Evolutionary conservation across 2,113 vertebrate species (phyloP).

Genomic region (Mesitornis unicolor): DNA sequence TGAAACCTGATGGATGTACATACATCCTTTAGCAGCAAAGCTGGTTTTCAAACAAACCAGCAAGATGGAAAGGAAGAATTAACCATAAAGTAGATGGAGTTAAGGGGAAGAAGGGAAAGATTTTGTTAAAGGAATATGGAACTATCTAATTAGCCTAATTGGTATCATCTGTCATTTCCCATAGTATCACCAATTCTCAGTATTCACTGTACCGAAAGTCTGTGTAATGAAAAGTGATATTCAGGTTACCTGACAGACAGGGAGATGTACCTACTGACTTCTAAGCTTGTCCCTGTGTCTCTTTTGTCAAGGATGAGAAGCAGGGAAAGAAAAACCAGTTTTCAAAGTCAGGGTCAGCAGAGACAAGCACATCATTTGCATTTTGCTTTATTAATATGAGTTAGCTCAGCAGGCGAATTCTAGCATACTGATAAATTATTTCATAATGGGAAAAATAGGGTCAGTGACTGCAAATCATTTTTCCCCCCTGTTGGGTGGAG

Average conservation of each 20-base stretch:
- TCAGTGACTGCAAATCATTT: neutral
- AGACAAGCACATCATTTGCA: slow-evolving; percentile 1
- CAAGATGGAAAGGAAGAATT: neutral
- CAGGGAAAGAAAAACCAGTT: slow-evolving; percentile 4
- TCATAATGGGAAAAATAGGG: neutral
- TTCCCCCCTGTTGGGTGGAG: fast-evolving
- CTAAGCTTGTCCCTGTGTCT: neutral
- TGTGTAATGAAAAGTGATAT: neutral
- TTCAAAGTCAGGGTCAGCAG: slow-evolving; percentile 20
- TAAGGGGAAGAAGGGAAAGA: neutral
- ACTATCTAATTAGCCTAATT: neutral
- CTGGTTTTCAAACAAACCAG: neutral
- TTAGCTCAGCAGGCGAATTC: neutral
- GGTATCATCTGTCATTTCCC: neutral
- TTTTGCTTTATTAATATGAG: slow-evolving; percentile 14
- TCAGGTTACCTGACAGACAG: neutral
- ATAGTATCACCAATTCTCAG: neutral
- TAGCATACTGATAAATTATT: slow-evolving; percentile 12
- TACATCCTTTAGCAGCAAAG: neutral
- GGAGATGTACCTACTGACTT: neutral
- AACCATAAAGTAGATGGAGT: neutral
- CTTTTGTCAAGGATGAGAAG: neutral
- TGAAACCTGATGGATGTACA: neutral
- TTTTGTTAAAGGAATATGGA: neutral
- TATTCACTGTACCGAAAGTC: neutral